Evolutionary conservation across 2,113 vertebrate species (phyloP), one percentile per base, ranked within the genome.

Genomic region (Gallinago paraguaiae): DNA sequence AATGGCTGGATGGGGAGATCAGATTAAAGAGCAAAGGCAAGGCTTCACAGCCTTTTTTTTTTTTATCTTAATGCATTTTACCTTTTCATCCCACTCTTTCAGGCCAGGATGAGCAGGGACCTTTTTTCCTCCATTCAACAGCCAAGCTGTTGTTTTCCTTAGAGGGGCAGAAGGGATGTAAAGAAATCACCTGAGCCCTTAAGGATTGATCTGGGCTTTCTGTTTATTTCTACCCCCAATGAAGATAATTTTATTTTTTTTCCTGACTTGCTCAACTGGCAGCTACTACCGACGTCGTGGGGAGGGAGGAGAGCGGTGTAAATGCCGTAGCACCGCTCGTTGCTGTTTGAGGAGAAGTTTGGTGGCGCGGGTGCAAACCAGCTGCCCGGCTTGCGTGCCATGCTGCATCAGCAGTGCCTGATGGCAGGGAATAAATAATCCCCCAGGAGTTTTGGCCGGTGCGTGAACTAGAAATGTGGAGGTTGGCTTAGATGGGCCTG

Each of bases 241-340:
- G 48, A 64, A 28, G n/a, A 64, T 45, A n/a, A 46, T n/a, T 39
- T 39, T 39, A 39, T 88, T 74, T 90, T 80, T 83, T 46, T 46
- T 19, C 79, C 14, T 60, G 51, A 11, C 39, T 90, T 57, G 46
- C 50, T 71, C 81, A 88, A 22, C 37, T 76, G 76, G 71, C 79
- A 83, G 68, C 76, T 83, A 64, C 76, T 83, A 64, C 39, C 63
- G 53, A 64, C 80, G 35, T 70, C 85, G 54, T 46, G 71, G 35
- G 7, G 41, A 35, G 31, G 16, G 3, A 4, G 22, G 46, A 35
- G 10, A 50, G 23, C 0, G 0, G 3, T 5, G 3, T 17, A 60
- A 75, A 63, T 53, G 67, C 74, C 0, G 0, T 33, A 83, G 72
- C 51, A 35, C 35, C 7, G 3, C 63, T 83, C 23, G 0, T 50